Evolutionary conservation across 64 coral and sea anemone species (phyloP).

Genomic region (Platygyra sinensis): DNA sequence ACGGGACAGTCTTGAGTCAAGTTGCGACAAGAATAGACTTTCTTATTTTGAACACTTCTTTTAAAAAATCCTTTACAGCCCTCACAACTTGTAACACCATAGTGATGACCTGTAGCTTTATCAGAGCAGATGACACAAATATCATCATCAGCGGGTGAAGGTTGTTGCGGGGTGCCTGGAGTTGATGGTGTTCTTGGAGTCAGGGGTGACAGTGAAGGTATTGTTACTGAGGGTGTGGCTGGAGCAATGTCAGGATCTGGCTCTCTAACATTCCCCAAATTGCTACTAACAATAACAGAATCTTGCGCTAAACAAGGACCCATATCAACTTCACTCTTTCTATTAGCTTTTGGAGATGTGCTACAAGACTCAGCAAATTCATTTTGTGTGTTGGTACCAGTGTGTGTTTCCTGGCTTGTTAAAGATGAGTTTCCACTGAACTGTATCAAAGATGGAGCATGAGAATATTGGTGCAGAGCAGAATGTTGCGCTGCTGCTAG

Average conservation of each 20-base stretch:
- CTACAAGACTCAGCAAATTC: background rate
- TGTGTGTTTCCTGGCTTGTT: slow-evolving; percentile 1
- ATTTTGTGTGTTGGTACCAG: background rate
- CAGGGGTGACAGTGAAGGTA: slow-evolving; percentile 50
- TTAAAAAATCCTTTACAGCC: slow-evolving; percentile 99
- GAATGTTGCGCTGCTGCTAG: slow-evolving; percentile 54
- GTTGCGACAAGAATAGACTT: slow-evolving; percentile 93
- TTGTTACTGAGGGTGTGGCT: background rate
- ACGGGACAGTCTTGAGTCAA: slow-evolving; percentile 95
- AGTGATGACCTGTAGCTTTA: slow-evolving; percentile 96
- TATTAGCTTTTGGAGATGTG: background rate
- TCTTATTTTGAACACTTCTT: slow-evolving; percentile 99
- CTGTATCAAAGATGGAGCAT: slow-evolving; percentile 60
- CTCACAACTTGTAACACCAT: slow-evolving; percentile 98
- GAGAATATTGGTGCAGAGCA: slow-evolving; percentile 18
- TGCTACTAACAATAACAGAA: slow-evolving; percentile 19
- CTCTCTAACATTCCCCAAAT: slow-evolving; percentile 1
- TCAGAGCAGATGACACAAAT: slow-evolving; percentile 89
- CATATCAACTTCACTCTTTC: background rate
- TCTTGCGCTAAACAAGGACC: slow-evolving; percentile 17
- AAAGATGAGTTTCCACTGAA: slow-evolving; percentile 34
- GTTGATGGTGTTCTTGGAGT: slow-evolving; percentile 31
- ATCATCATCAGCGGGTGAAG: slow-evolving; percentile 60
- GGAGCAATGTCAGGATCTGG: background rate
- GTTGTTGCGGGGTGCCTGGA: slow-evolving; percentile 43